These are phyloP conservation scores for Artemia sp. DNA, from an alignment of 2,888 invertebrate genomes.

Conservation along the genomic window DNA sequence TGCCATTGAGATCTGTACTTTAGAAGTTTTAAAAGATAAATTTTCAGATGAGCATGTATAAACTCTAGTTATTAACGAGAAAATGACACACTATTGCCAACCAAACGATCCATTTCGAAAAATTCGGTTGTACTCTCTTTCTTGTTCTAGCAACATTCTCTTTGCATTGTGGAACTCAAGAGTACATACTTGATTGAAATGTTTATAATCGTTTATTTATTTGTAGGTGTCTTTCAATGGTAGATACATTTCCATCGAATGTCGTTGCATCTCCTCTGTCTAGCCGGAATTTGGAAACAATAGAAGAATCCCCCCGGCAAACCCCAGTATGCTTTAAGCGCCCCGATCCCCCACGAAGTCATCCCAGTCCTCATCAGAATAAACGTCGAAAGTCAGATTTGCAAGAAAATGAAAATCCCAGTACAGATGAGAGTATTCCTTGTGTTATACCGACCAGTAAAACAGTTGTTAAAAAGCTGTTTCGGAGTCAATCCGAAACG, in stretches of 20 bases:
- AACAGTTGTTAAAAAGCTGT: background rate
- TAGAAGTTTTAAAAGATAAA: too few relatives aligned
- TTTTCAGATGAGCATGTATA: too few relatives aligned
- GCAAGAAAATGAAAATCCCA: constrained; percentile 5
- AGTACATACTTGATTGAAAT: background rate
- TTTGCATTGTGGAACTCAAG: too few relatives aligned
- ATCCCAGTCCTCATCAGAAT: constrained; percentile 35
- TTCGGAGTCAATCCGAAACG: constrained; percentile 10
- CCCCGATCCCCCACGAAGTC: constrained; percentile 43
- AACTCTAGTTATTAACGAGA: too few relatives aligned
- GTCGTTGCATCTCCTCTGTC: background rate
- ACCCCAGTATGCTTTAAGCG: constrained; percentile 42
- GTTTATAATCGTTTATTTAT: background rate
- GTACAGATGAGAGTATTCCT: background rate
- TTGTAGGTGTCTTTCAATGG: constrained; percentile 11
- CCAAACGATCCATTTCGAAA: too few relatives aligned
- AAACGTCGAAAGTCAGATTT: constrained; percentile 33
- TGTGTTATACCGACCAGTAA: background rate
- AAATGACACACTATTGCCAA: too few relatives aligned
- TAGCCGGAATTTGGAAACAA: background rate
- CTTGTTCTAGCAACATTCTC: too few relatives aligned
- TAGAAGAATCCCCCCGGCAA: background rate
- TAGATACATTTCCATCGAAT: background rate
- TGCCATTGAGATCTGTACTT: too few relatives aligned
- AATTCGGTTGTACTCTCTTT: too few relatives aligned